phyloP scores from a whole-genome alignment of 2,113 vertebrate genomes.

The Hydrolagus affinis region DNA sequence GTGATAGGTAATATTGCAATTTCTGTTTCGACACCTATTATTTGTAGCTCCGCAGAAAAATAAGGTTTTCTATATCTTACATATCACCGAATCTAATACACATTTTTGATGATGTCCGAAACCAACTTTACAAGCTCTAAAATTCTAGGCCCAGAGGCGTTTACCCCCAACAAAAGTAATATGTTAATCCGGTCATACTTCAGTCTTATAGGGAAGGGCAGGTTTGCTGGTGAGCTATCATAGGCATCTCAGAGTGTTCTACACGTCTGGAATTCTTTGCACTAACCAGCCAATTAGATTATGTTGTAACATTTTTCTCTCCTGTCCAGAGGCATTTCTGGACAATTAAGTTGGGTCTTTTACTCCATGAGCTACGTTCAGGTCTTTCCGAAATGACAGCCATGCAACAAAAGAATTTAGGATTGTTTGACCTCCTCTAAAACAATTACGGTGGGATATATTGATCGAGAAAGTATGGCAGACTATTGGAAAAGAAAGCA shows the following conservation, averaged over 20 bases:
- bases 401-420: conserved; percentile 9
- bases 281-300: conserved; percentile 26
- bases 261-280: neutral
- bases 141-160: neutral
- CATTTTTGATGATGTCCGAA: conserved; percentile 10
- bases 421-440: conserved; percentile 12
- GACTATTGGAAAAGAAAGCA: neutral
- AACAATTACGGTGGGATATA: neutral
- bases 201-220: neutral
- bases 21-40: neutral
- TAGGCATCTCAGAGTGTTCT: neutral
- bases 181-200: conserved; percentile 20
- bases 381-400: conserved; percentile 13
- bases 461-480: neutral
- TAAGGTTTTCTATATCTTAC: conserved; percentile 5
- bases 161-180: conserved; percentile 8
- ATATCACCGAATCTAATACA: conserved; percentile 7
- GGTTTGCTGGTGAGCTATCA: conserved; percentile 17
- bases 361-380: conserved; percentile 16
- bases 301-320: conserved; percentile 10
- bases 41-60: neutral
- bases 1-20: conserved; percentile 19
- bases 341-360: conserved; percentile 15
- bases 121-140: conserved; percentile 11
- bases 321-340: conserved; percentile 24